Evolutionary conservation across 2,888 invertebrate genomes (phyloP), one percentile per base, ranked within the genome.

Genomic region (Celastrina argiolus): DNA sequence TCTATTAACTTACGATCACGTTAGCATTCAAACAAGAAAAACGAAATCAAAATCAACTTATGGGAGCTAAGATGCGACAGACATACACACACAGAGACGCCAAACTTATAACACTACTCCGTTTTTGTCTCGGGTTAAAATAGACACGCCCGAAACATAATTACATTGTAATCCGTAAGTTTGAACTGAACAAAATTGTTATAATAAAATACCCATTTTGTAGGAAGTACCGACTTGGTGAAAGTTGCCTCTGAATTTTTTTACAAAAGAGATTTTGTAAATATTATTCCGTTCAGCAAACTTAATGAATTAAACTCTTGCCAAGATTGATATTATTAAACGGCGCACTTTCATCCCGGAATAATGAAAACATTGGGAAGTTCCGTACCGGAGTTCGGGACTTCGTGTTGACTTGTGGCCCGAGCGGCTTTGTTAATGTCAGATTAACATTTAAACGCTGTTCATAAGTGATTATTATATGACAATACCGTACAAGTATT

Each of bases 261-360:
- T 51, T 26, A 51, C 26, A 51, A 51, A 51, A 51, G 51, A 51
- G 22, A 51, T 26, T 51, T 51, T 51, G 22, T 26, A 14, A 51
- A 51, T 51, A 51, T 51, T 51, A 51, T 51, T 26, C 14, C 36
- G 7, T 51, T 12, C 12, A 22, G 6, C 26, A 12, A 51, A 51
- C 51, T 51, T 51, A 26, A 22, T 16, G 26, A 51, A 51, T 51
- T 14, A 51, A 51, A 51, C 22, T 51, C 51, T 26, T 51, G 51
- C 22, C 22, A 26, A 51, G 22, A 51, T 51, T 51, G 51, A 51
- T 51, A 51, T 51, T 51, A 51, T 14, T 51, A 51, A 51, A 22
- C 18, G 51, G 22, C 22, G 3, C 18, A 18, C 22, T 51, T 51
- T 26, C 1, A 22, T 51, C 14, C 14, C 12, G 22, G 51, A 26